Evolutionary conservation across 1,140 invertebrate genomes (phyloP), one percentile per base, ranked within the genome.

Genomic region (Teleopsis dalmanni): DNA sequence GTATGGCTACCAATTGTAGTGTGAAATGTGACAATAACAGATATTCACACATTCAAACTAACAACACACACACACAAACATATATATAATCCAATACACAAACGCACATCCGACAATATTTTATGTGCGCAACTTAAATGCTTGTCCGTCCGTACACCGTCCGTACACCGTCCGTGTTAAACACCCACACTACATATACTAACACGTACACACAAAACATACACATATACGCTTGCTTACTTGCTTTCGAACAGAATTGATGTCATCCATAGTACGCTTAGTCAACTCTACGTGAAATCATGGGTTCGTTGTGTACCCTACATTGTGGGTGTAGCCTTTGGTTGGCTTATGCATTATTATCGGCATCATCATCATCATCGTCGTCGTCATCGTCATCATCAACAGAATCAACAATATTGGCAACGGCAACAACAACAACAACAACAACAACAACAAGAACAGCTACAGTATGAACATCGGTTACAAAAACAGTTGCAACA

Each of bases 241-340:
- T 18, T 2, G 9, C 25, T 41, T 21, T 21, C 21, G 4, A 13
- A 36, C 38, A 57, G 55, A 31, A 48, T 52, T 13, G 55, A 57
- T 27, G 47, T 51, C 21, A 38, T 52, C 27, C 42, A 52, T 33
- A 37, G 23, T 7, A 57, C 55, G 7, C 38, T 52, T 13, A 51
- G 52, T 44, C 38, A 51, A 29, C 31, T 57, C 31, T 57, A 57
- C 33, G 52, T 53, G 6, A 54, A 54, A 21, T 52, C 55, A n/a
- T 57, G 55, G 55, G 50, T 51, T 16, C 52, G 55, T 13, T 38
- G 51, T 26, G 42, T 36, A 10, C 52, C 55, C 3, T 57, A 57
- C 29, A 25, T 57, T 22, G 55, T 46, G 10, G 55, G 55, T 16
- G 43, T 34, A 7, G 25, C 50, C 26, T 43, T 38, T 22, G 55